Percentiles rank a stretch among this genome's conserved stretches.
Conservation (phyloP, 1,140 invertebrate genomes). For the Scaptomyza hsui region DNA sequence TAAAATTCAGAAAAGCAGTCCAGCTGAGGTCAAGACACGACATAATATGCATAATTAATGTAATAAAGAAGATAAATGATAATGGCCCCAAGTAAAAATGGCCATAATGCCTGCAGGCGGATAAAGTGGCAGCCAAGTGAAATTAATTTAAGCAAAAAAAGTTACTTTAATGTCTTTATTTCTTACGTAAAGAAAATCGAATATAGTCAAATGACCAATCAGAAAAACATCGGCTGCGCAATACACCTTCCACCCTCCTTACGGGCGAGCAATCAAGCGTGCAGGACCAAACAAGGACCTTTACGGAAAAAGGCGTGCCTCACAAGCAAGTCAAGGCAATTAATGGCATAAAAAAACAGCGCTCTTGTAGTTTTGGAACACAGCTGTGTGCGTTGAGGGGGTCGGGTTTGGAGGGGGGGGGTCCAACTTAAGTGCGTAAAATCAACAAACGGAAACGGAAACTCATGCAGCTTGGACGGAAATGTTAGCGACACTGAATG, state of each 20-base stretch:
- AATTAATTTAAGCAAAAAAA: background rate
- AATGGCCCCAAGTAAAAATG: background rate
- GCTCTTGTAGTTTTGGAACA: background rate
- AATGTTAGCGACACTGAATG: slow-evolving; percentile 49
- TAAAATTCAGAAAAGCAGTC: background rate
- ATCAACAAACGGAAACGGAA: slow-evolving; percentile 75
- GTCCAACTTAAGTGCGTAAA: slow-evolving; percentile 59
- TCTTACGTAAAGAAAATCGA: background rate
- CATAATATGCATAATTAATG: background rate
- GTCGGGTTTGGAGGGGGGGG: background rate
- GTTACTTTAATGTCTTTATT: background rate
- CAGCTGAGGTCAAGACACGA: background rate
- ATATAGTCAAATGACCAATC: slow-evolving; percentile 50
- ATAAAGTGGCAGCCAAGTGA: background rate
- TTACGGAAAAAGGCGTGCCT: background rate
- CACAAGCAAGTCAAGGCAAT: slow-evolving; percentile 52
- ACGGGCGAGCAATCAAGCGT: slow-evolving; percentile 63
- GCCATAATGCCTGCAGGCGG: background rate
- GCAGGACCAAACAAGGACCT: slow-evolving; percentile 32
- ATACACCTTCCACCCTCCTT: slow-evolving; percentile 21
- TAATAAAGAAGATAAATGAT: slow-evolving; percentile 1
- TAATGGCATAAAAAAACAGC: slow-evolving; percentile 63
- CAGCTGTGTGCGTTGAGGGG: background rate
- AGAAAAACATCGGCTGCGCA: slow-evolving; percentile 38
- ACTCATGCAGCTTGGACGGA: slow-evolving; percentile 73